Conservation (phyloP, 2,113 vertebrate genomes). For the Geococcyx californianus region DNA sequence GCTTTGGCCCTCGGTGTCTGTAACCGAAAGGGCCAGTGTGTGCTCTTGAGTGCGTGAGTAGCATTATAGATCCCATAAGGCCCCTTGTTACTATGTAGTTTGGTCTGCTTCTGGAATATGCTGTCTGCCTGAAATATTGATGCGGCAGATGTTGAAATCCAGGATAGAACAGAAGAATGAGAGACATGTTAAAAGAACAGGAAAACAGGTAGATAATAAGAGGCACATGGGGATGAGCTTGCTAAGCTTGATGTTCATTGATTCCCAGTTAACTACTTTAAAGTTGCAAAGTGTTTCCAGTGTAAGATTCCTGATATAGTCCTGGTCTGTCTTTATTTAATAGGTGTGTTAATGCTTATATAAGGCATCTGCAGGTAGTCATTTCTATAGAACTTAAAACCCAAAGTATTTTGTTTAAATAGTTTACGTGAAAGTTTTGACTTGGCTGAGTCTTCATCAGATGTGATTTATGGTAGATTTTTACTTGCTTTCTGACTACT, state of each 20-base stretch:
- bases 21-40: accelerated
- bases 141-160: not conserved
- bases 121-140: not conserved
- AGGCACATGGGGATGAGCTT: not conserved
- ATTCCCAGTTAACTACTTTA: not conserved
- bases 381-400: not conserved
- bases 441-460: not conserved
- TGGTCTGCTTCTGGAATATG: not conserved
- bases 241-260: not conserved
- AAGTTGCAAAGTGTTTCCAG: not conserved
- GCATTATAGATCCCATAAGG: accelerated
- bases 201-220: not conserved
- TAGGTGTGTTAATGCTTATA: not conserved
- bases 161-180: not conserved
- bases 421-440: not conserved
- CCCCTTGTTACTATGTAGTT: not conserved
- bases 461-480: not conserved
- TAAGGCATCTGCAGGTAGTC: not conserved
- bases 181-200: not conserved
- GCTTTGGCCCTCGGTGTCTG: not conserved
- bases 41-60: accelerated
- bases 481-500: not conserved
- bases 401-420: not conserved
- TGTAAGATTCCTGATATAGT: not conserved
- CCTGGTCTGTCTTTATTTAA: not conserved